Evolutionary conservation across 2,113 vertebrate species (phyloP).

Genomic region (Mesitornis unicolor): DNA sequence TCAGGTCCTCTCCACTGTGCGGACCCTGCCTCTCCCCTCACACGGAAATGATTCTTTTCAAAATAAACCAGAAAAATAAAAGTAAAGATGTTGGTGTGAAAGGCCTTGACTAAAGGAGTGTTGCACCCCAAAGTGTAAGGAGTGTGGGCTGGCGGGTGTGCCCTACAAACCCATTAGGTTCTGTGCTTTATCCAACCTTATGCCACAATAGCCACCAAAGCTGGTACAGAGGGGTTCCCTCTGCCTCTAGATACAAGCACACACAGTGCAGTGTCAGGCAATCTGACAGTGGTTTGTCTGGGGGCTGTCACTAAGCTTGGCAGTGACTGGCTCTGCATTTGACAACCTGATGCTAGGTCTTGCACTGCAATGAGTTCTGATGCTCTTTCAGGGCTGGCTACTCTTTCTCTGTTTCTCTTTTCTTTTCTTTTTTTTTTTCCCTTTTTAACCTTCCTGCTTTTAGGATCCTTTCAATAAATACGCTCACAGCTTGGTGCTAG

Average conservation of each 20-base stretch:
- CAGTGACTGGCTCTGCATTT: background rate
- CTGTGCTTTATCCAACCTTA: no score
- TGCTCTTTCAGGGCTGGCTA: background rate
- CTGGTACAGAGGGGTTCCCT: background rate
- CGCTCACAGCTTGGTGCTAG: background rate
- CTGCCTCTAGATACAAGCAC: fast-evolving
- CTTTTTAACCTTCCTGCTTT: background rate
- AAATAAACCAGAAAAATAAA: background rate
- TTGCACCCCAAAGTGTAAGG: no score
- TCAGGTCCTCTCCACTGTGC: background rate
- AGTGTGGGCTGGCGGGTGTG: background rate
- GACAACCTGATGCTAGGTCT: background rate
- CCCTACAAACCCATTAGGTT: background rate
- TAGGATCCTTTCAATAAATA: background rate
- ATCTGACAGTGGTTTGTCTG: background rate
- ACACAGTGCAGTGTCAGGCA: no score
- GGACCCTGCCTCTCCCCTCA: no score
- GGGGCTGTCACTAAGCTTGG: background rate
- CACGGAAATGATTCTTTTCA: background rate
- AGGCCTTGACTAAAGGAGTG: background rate
- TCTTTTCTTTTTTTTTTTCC: background rate
- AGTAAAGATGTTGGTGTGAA: background rate
- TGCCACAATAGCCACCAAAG: background rate
- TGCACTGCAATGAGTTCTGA: background rate
- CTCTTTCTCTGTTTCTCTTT: background rate